These are phyloP conservation scores for Tachysurus fulvidraco DNA, from an alignment of 2,113 vertebrate species.

Conservation along the genomic window DNA sequence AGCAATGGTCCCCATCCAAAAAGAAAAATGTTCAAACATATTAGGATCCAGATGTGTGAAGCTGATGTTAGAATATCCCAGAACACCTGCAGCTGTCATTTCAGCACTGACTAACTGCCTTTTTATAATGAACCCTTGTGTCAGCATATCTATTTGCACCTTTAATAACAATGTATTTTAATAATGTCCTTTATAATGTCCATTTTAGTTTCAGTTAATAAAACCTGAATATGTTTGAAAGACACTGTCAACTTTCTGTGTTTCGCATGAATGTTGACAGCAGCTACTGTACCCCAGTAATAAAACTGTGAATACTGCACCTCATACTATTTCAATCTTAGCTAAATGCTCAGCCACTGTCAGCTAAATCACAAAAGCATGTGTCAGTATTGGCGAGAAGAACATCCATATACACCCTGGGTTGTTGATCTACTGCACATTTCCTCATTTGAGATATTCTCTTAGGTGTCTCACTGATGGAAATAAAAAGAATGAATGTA, in stretches of 20 bases:
- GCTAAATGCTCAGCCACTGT: conserved; percentile 16
- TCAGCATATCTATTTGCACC: neutral
- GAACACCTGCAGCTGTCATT: neutral
- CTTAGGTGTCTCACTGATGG: neutral
- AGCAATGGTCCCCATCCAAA: neutral
- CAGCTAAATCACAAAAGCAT: conserved; percentile 11
- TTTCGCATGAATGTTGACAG: conserved; percentile 9
- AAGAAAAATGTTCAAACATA: neutral
- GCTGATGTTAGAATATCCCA: neutral
- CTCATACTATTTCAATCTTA: conserved; percentile 11
- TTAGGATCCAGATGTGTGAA: conserved; percentile 9
- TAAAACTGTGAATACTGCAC: neutral
- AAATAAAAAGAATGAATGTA: neutral
- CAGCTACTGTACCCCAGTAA: neutral
- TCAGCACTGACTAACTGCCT: neutral
- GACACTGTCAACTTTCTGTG: neutral
- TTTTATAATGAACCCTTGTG: neutral
- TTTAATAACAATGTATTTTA: neutral
- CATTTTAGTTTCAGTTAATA: neutral
- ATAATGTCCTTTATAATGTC: neutral
- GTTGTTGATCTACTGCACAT: neutral
- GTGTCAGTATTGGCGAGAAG: conserved; percentile 9
- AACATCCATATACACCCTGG: neutral
- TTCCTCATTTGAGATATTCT: neutral
- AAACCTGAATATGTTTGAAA: neutral